These are phyloP conservation scores for Anoplius nigerrimus DNA, from an alignment of 2,888 invertebrate species.

Conservation along the genomic window DNA sequence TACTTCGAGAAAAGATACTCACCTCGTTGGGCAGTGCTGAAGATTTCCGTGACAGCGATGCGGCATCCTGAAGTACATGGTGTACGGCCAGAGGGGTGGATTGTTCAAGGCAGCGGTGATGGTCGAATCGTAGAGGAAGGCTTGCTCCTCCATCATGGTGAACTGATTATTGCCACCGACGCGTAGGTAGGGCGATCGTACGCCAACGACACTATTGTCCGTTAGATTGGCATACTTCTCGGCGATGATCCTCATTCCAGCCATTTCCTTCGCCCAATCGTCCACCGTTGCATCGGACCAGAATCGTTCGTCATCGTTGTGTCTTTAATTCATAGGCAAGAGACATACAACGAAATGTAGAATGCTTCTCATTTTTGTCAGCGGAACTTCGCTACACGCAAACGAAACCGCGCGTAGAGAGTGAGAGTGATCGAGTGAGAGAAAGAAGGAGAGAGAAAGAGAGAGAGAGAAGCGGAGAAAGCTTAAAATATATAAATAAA, in stretches of 20 bases:
- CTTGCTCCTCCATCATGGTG: conserved; percentile 97
- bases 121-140: conserved; percentile 96
- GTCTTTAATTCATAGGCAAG: conserved; percentile 76
- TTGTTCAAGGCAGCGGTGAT: conserved; percentile 94
- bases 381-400: no score
- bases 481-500: background rate
- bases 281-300: conserved; percentile 95
- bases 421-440: no score
- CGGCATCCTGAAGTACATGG: conserved; percentile 98
- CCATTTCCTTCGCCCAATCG: conserved; percentile 97
- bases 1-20: conserved; percentile 2
- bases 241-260: conserved; percentile 92
- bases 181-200: conserved; percentile 91
- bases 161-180: conserved; percentile 97
- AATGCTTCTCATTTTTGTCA: no score
- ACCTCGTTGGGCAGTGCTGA: conserved; percentile 91
- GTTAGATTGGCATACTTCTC: conserved; percentile 93
- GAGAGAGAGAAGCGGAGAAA: background rate
- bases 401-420: no score
- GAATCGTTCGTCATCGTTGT: conserved; percentile 93
- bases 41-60: conserved; percentile 95
- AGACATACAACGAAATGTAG: no score
- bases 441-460: background rate
- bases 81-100: conserved; percentile 98
- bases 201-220: conserved; percentile 93